Evolutionary conservation across 1,140 invertebrate genomes (phyloP).

Genomic region (Ips nitidus): DNA sequence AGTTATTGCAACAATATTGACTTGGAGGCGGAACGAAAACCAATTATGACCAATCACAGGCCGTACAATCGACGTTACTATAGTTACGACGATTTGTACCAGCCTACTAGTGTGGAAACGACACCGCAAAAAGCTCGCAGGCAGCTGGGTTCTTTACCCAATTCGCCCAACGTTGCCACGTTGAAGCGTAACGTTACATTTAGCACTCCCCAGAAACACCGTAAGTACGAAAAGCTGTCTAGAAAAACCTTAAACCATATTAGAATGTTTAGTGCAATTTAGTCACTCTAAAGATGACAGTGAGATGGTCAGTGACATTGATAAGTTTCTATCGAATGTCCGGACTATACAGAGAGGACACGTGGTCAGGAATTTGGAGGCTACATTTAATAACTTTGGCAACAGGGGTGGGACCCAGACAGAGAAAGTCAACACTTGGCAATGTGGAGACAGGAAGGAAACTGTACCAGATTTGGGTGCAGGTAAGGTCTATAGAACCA

Average conservation of each 20-base stretch:
- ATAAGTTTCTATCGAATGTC: constrained; percentile 58
- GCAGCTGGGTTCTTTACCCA: constrained; percentile 45
- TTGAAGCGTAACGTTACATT: constrained; percentile 17
- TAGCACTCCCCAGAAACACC: constrained; percentile 24
- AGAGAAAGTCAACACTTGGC: constrained; percentile 42
- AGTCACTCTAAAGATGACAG: constrained; percentile 48
- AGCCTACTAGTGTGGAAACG: constrained; percentile 44
- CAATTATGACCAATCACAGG: constrained; percentile 24
- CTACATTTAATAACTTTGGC: constrained; percentile 31
- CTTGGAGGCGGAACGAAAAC: constrained; percentile 6
- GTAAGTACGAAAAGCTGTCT: constrained; percentile 19
- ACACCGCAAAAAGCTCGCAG: constrained; percentile 49
- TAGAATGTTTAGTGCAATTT: not conserved
- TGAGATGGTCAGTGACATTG: constrained; percentile 56
- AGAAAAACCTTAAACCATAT: not conserved
- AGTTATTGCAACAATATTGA: constrained; percentile 25
- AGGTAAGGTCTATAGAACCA: constrained; percentile 40
- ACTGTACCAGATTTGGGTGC: constrained; percentile 52
- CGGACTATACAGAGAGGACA: constrained; percentile 53
- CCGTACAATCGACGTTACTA: constrained; percentile 30
- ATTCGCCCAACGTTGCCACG: constrained; percentile 39
- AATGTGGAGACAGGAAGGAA: constrained; percentile 45
- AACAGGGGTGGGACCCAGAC: not conserved
- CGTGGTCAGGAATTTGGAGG: constrained; percentile 41
- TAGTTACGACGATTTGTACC: constrained; percentile 46